These are phyloP conservation scores for Anarhynchus alexandrinus DNA, from an alignment of 2,113 vertebrate species.

Conservation along the genomic window DNA sequence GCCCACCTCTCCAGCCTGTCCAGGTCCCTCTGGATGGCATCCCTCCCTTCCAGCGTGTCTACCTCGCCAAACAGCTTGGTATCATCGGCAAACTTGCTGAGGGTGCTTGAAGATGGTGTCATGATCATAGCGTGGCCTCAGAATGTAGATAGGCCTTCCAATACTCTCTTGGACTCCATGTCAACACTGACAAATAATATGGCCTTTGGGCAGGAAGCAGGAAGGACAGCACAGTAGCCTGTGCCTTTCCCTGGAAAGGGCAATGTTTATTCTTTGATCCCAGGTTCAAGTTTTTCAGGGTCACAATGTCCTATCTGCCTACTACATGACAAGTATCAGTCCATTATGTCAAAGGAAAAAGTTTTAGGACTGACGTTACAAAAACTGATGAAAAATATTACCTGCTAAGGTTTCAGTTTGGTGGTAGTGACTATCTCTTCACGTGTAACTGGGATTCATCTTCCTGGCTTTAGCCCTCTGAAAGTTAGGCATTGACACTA, in stretches of 20 bases:
- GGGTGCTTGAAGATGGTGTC: not conserved
- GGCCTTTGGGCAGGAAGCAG: not conserved
- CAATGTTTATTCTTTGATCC: no score
- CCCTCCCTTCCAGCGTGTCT: no score
- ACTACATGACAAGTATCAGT: not conserved
- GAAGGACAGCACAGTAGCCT: not conserved
- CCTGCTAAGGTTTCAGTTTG: not conserved
- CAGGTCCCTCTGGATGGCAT: no score
- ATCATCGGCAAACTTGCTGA: no score
- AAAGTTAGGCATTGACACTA: not conserved
- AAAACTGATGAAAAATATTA: not conserved
- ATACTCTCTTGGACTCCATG: not conserved
- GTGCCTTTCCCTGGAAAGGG: not conserved
- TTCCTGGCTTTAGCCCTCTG: not conserved
- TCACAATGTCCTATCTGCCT: not conserved
- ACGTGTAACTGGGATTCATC: not conserved
- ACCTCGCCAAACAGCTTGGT: no score
- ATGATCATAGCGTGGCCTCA: not conserved
- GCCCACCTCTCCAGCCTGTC: no score
- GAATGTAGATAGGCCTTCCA: rapidly evolving
- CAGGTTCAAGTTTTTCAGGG: not conserved
- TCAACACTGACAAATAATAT: not conserved
- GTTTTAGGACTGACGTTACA: not conserved
- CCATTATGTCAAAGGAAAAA: not conserved
- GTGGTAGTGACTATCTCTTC: not conserved